phyloP scores from a whole-genome alignment of 2,888 invertebrate genomes.

The Melanotus villosus region DNA sequence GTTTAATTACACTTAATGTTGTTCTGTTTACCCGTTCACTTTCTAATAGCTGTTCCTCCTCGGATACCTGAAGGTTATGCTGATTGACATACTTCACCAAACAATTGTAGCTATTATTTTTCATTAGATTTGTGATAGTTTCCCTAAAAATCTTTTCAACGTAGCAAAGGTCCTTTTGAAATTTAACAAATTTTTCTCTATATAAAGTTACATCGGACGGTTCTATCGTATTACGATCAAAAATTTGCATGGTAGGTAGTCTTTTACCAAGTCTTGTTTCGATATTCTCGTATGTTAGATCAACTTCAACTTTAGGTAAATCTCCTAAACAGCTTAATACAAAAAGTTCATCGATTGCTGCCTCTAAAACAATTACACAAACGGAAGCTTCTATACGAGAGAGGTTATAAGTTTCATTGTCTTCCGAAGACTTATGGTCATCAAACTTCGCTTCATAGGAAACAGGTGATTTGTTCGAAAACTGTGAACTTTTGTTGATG shows the following conservation, averaged over 20 bases:
- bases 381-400: too few relatives aligned
- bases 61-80: slow-evolving; percentile 42
- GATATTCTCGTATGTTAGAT: slow-evolving; percentile 42
- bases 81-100: slow-evolving; percentile 51
- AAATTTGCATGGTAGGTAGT: slow-evolving; percentile 23
- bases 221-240: slow-evolving; percentile 49
- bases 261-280: slow-evolving; percentile 36
- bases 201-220: slow-evolving; percentile 41
- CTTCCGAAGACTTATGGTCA: too few relatives aligned
- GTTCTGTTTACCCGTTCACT: slow-evolving; percentile 36
- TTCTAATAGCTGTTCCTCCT: slow-evolving; percentile 45
- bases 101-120: slow-evolving; percentile 36
- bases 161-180: slow-evolving; percentile 52
- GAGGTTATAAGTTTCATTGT: too few relatives aligned
- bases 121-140: slow-evolving; percentile 27
- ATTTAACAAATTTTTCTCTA: slow-evolving; percentile 48
- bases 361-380: too few relatives aligned
- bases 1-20: slow-evolving; percentile 50
- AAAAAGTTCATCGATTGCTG: too few relatives aligned
- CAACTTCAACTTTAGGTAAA: slow-evolving; percentile 40
- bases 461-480: too few relatives aligned
- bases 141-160: slow-evolving; percentile 47
- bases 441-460: too few relatives aligned
- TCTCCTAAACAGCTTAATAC: too few relatives aligned
- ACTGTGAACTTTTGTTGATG: too few relatives aligned